Evolutionary conservation across 2,113 vertebrate species (phyloP).

Genomic region (Perognathus longimembris): DNA sequence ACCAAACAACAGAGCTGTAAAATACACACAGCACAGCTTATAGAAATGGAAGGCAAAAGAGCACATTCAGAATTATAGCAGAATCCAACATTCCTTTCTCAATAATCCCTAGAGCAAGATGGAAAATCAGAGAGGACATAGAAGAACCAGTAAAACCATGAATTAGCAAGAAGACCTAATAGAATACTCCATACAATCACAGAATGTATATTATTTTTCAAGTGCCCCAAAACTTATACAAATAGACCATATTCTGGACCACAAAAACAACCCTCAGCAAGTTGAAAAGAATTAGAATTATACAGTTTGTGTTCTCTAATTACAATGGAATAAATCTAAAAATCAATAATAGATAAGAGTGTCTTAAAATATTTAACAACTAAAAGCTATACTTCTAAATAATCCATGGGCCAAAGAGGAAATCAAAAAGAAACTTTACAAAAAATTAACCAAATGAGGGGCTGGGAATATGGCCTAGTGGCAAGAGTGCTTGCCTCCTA

Average conservation of each 20-base stretch:
- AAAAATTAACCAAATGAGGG: too few species aligned
- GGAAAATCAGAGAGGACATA: background rate
- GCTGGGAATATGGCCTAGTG: too few species aligned
- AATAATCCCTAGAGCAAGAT: background rate
- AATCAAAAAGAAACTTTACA: background rate
- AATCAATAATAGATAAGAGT: background rate
- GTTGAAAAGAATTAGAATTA: background rate
- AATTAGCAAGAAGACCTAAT: background rate
- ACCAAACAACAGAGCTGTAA: background rate
- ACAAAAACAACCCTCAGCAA: background rate
- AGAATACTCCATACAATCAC: background rate
- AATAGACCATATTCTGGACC: background rate
- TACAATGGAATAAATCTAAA: background rate
- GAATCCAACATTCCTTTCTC: background rate
- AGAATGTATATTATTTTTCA: background rate
- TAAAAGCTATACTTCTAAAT: background rate
- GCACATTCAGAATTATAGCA: background rate
- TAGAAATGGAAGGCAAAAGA: background rate
- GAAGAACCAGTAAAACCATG: background rate
- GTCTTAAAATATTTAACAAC: background rate
- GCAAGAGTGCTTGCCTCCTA: too few species aligned
- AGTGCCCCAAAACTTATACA: background rate
- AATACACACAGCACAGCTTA: background rate
- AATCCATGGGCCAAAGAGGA: background rate
- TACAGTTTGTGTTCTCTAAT: background rate